These are phyloP conservation scores for Bemisia tabaci DNA, from an alignment of 1,140 invertebrate species.

Conservation along the genomic window DNA sequence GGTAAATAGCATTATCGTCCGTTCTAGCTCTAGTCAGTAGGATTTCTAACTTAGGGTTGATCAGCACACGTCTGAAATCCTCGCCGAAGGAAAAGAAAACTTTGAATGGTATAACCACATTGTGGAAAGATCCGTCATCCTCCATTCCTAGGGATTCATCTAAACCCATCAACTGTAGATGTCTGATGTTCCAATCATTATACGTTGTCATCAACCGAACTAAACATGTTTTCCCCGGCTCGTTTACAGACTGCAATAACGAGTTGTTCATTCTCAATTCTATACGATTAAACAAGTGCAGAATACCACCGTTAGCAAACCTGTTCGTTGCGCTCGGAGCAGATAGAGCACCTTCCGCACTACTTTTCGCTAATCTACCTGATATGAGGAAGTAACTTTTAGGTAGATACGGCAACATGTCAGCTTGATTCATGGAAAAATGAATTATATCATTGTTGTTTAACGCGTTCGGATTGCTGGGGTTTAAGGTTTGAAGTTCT, in stretches of 20 bases:
- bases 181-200: slow-evolving; percentile 16
- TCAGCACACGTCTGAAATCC: slow-evolving; percentile 34
- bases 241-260: slow-evolving; percentile 31
- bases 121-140: slow-evolving; percentile 20
- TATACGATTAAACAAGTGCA: slow-evolving; percentile 33
- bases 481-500: not conserved
- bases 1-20: slow-evolving; percentile 19
- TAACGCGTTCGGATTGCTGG: not conserved
- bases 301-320: no score
- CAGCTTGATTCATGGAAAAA: not conserved
- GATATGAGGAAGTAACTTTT: slow-evolving; percentile 14
- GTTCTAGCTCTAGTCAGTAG: slow-evolving; percentile 28
- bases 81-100: slow-evolving; percentile 31
- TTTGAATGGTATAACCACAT: slow-evolving; percentile 29
- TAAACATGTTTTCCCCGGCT: slow-evolving; percentile 28
- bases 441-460: not conserved
- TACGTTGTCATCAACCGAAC: slow-evolving; percentile 29
- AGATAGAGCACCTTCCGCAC: no score
- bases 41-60: slow-evolving; percentile 33
- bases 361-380: not conserved
- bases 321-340: slow-evolving; percentile 10
- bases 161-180: slow-evolving; percentile 25
- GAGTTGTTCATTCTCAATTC: slow-evolving; percentile 32
- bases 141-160: not conserved
- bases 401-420: not conserved